A percentile compares a stretch with the other conserved stretches of the same genome.
Evolutionary conservation across 2,888 invertebrate species (phyloP).

Genomic region (Lasioglossum zephyrum): DNA sequence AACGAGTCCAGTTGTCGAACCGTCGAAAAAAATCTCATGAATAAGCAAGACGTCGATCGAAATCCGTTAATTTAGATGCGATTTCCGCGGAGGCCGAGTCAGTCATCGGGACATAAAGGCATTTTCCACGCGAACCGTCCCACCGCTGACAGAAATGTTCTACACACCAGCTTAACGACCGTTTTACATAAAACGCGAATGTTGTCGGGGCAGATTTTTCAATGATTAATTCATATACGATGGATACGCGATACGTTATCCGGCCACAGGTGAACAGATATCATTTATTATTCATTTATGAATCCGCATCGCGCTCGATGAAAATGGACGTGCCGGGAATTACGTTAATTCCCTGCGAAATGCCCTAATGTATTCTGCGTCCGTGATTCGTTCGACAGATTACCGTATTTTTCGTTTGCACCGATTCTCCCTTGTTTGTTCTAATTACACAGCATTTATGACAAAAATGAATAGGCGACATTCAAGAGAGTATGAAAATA

Average conservation of each 20-base stretch:
- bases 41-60: constrained; percentile 32
- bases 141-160: constrained; percentile 16
- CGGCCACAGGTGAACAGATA: background rate
- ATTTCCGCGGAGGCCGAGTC: constrained; percentile 21
- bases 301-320: background rate
- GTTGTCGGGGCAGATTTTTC: background rate
- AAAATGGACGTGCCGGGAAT: background rate
- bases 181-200: constrained; percentile 36
- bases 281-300: constrained; percentile 5
- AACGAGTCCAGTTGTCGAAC: constrained; percentile 21
- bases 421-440: background rate
- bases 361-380: background rate
- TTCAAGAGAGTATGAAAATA: no score
- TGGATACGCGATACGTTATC: background rate
- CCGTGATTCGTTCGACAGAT: background rate
- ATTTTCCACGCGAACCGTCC: constrained; percentile 25
- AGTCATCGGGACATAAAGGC: constrained; percentile 4
- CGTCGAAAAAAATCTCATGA: constrained; percentile 37
- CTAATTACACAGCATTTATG: no score
- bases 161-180: constrained; percentile 6
- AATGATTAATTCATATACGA: constrained; percentile 20
- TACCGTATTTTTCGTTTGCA: background rate
- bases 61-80: constrained; percentile 31
- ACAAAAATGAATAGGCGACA: no score
- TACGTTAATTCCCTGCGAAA: constrained; percentile 7